A percentile compares a stretch with the other conserved stretches of the same genome.
Evolutionary conservation across 2,888 invertebrate genomes (phyloP).

Genomic region (Macrophya alboannulata): DNA sequence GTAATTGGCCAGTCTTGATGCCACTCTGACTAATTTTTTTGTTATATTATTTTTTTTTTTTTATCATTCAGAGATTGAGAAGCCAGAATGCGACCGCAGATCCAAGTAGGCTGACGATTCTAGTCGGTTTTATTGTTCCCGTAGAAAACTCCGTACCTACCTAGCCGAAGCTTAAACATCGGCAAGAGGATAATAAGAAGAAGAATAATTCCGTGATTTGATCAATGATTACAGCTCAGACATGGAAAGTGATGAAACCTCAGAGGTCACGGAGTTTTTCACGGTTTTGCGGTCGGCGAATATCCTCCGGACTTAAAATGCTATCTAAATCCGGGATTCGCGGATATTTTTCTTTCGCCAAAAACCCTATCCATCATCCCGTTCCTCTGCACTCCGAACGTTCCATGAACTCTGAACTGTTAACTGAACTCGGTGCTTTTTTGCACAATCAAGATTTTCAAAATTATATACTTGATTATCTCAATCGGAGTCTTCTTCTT

Average conservation of each 20-base stretch:
- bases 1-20: conserved; percentile 7
- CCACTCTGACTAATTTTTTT: background rate
- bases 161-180: background rate
- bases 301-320: background rate
- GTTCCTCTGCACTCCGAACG: background rate
- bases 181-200: background rate
- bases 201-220: conserved; percentile 33
- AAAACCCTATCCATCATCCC: background rate
- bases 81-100: conserved; percentile 46
- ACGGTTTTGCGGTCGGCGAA: conserved; percentile 31
- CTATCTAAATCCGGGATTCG: conserved; percentile 1
- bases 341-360: background rate
- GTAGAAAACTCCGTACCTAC: conserved; percentile 20
- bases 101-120: conserved; percentile 1
- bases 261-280: conserved; percentile 41
- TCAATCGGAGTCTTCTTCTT: too few relatives aligned
- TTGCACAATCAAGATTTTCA: background rate
- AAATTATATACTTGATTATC: background rate
- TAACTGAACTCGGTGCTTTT: background rate
- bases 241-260: conserved; percentile 50
- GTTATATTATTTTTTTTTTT: background rate
- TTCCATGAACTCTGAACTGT: background rate
- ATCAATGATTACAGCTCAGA: conserved; percentile 39
- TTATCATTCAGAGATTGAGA: background rate
- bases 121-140: conserved; percentile 3